A percentile compares a stretch with the other conserved stretches of the same genome.
These are phyloP conservation scores for Spodoptera litura DNA, from an alignment of 1,140 invertebrate genomes.

Conservation along the genomic window DNA sequence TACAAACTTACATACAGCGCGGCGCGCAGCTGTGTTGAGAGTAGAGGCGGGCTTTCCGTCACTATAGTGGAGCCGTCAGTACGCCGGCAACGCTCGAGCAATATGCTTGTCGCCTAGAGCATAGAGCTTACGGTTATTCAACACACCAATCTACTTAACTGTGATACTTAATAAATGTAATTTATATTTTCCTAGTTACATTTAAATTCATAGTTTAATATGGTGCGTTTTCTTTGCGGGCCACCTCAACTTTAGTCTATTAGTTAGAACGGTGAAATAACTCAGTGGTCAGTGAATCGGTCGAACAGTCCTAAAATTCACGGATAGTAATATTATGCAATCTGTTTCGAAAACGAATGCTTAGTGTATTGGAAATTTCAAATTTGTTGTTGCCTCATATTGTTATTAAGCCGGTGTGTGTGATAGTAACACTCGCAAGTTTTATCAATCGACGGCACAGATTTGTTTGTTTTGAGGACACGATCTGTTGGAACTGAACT, in stretches of 20 bases:
- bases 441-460: not conserved
- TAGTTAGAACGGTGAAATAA: not conserved
- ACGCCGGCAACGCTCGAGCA: conserved; percentile 54
- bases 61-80: conserved; percentile 17
- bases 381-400: not conserved
- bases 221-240: not conserved
- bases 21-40: conserved; percentile 8
- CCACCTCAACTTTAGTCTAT: not conserved
- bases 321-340: conserved; percentile 49
- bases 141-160: conserved; percentile 33
- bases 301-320: conserved; percentile 14
- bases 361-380: conserved; percentile 31
- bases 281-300: conserved; percentile 34
- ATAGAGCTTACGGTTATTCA: conserved; percentile 1
- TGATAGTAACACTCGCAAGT: conserved; percentile 12
- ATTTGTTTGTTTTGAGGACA: conserved; percentile 14
- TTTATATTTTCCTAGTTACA: conserved; percentile 37
- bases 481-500: not conserved
- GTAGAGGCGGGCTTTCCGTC: conserved; percentile 8
- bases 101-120: conserved; percentile 12
- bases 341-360: conserved; percentile 38
- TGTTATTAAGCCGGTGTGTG: not conserved
- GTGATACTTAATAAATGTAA: conserved; percentile 48
- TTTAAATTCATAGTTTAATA: conserved; percentile 13
- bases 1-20: not conserved